Base-by-base conservation (phyloP, 2,797 vertebrate species). In the Decapterus maruadsi region DNA sequence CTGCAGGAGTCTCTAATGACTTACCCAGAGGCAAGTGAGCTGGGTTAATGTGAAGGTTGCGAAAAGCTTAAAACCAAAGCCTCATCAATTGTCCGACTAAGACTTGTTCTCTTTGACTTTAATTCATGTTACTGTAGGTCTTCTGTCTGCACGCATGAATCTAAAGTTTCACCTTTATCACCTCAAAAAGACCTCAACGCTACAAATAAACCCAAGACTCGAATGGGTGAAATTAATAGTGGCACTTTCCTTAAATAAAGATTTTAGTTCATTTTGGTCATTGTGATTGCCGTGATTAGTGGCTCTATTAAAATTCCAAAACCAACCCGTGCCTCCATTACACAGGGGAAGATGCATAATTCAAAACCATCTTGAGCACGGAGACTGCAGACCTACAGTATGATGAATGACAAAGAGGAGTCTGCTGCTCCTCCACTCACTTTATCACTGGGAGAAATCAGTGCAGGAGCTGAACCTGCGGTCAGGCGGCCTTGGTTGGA, bases 341-440 rank as follows among this genome's bases (percentile, higher is more conserved):
- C 84, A 79, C 63, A 14, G 20, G 83, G 76, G 67, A 70, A 71
- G 79, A 87, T 89, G 79, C 72, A 90, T 86, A 72, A 91, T 90
- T 89, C 85, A 91, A 72, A 88, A 34, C 73, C 83, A 81, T 78
- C 66, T 79, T 77, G 70, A 86, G 80, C 78, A 53, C 31, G 1
- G 54, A 85, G 72, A 78, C 75, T 63, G 81, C 80, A 85, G 78
- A 83, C 75, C 77, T 81, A 71, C 75, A 82, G 62, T 46, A 69
- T 71, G 72, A 80, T 81, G 83, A 88, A 88, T 88, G 81, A 88
- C 86, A 80, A 83, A 86, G 68, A 76, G 68, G 53, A 78, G 64
- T 53, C 48, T 68, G 64, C 72, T 53, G 53, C 73, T 66, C 75
- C 50, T 51, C 42, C 45, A 19, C 68, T 73, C 70, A 77, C 68